Base-by-base conservation (phyloP, 2,888 invertebrate genomes). In the Drosophila tanythrix region DNA sequence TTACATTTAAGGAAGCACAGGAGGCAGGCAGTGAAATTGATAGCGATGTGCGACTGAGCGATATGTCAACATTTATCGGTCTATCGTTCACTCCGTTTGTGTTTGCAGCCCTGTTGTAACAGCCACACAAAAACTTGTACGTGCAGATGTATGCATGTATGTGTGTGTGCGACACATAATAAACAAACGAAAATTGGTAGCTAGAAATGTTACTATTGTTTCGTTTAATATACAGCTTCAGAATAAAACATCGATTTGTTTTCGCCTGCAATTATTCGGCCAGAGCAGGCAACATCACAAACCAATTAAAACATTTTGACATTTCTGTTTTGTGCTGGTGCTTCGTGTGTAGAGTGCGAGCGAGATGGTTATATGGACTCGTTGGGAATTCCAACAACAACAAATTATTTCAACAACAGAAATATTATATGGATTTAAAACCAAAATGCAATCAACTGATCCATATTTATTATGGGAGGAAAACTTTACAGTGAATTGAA, bases 341-440 rank as follows among this genome's bases (percentile, higher is more conserved):
- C 69, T 72, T 76, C 79, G 73, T 62, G 48, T 18, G 51, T 13
- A 48, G 33, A 38, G 81, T 80, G 89, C 63, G 74, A 86, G 74
- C 36, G 75, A 53, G 83, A 90, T 69, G 65, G 76, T 67, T 79
- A 83, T 79, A 84, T 58, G 35, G 25, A 51, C 48, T 62, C 69
- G 63, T 80, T 89, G 90, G 90, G 88, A 89, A 74, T 85, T 78
- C 82, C 85, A 83, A 82, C 82, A 86, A 88, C 82, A 86, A 85
- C 13, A 46, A 46, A 68, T 81, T 81, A 64, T 82, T 79, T 74
- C 60, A 76, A 75, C 72, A 82, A 80, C 81, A 83, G 72, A 72
- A 68, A 68, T 76, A 76, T 68, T 76, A 68, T 79, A 80, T 74
- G 52, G 51, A 72, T 68, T 70, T 63, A 46, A 66, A 59, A 11